Evolutionary conservation across 2,888 invertebrate species (phyloP).

Genomic region (Nemotelus nigrinus): DNA sequence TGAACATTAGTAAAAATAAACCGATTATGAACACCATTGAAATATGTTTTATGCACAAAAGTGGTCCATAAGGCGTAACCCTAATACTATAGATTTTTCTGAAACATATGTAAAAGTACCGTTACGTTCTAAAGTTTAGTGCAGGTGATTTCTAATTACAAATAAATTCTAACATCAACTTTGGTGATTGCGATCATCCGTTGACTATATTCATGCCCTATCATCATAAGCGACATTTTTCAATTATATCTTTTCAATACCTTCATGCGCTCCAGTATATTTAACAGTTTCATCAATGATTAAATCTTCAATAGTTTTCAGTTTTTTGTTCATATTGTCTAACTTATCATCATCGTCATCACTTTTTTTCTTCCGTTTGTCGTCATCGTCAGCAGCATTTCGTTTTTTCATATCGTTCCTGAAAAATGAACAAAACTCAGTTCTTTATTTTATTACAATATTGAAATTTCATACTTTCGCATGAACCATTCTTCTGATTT

Average conservation of each 20-base stretch:
- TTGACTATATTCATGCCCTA: too few relatives aligned
- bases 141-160: too few relatives aligned
- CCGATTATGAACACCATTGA: too few relatives aligned
- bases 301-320: constrained; percentile 79
- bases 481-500: constrained; percentile 66
- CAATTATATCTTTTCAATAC: constrained; percentile 54
- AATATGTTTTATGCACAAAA: too few relatives aligned
- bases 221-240: background rate
- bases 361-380: constrained; percentile 59
- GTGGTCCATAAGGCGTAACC: too few relatives aligned
- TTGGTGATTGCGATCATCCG: too few relatives aligned
- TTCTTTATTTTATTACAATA: too few relatives aligned
- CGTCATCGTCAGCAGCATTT: constrained; percentile 62
- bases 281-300: constrained; percentile 83
- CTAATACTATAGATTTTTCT: too few relatives aligned
- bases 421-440: background rate
- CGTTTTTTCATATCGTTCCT: constrained; percentile 55
- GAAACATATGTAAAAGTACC: too few relatives aligned
- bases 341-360: constrained; percentile 69
- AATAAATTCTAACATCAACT: too few relatives aligned
- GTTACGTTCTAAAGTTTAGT: too few relatives aligned
- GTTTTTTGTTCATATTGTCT: constrained; percentile 76
- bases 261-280: constrained; percentile 78
- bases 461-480: constrained; percentile 61
- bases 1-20: too few relatives aligned